Evolutionary conservation across 2,797 vertebrate species (phyloP).

Genomic region (Peromyscus attwateri): DNA sequence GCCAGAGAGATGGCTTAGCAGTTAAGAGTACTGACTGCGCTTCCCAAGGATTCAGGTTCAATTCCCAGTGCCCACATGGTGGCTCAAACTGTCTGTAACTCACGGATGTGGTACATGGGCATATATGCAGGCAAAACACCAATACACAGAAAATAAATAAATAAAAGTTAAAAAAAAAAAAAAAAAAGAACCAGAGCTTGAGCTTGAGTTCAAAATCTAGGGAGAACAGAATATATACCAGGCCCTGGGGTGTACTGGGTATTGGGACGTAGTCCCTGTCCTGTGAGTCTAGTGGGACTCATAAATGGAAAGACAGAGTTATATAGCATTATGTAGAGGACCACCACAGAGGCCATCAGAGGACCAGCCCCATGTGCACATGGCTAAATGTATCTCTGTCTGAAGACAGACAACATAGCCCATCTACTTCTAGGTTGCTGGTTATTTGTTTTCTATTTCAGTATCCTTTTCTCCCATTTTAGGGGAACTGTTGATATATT

Average conservation of each 20-base stretch:
- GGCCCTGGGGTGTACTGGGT: neutral
- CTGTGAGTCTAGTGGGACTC: neutral
- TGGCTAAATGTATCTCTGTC: neutral
- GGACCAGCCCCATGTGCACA: fast-evolving
- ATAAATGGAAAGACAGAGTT: neutral
- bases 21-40: neutral
- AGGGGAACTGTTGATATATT: constrained; percentile 5
- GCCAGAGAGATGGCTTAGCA: neutral
- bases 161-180: neutral
- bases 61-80: neutral
- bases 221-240: neutral
- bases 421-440: neutral
- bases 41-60: too few species aligned
- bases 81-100: neutral
- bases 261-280: neutral
- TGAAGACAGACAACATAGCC: neutral
- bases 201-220: neutral
- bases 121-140: neutral
- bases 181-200: neutral
- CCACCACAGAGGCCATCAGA: fast-evolving
- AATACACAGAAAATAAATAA: neutral
- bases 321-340: neutral
- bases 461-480: constrained; percentile 44
- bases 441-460: constrained; percentile 27
- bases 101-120: neutral